These are phyloP conservation scores for Acromyrmex heyeri DNA, from an alignment of 1,140 invertebrate genomes.

Conservation along the genomic window DNA sequence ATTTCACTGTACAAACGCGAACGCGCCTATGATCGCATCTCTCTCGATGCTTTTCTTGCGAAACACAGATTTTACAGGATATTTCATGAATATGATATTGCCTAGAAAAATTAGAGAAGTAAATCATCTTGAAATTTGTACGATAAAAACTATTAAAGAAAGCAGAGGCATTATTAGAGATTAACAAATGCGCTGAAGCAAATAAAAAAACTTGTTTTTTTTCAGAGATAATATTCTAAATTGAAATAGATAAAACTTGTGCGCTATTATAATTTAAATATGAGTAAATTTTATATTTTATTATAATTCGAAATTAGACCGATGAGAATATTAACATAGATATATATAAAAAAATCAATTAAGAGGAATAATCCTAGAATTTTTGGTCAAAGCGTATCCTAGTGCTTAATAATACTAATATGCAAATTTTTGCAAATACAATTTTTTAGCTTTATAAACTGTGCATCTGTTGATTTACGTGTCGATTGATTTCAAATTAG, in stretches of 20 bases:
- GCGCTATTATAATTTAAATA: slow-evolving; percentile 1
- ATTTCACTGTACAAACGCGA: not conserved
- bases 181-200: not conserved
- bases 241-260: not conserved
- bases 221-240: not conserved
- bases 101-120: not conserved
- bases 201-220: slow-evolving; percentile 6
- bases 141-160: not conserved
- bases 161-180: not conserved
- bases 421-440: too few relatives aligned
- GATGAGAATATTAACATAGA: too few relatives aligned
- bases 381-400: too few relatives aligned
- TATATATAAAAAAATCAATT: too few relatives aligned
- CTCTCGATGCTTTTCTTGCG: not conserved
- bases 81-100: not conserved
- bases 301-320: too few relatives aligned
- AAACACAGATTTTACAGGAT: not conserved
- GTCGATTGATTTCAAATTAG: too few relatives aligned
- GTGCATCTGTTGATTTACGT: too few relatives aligned
- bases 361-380: too few relatives aligned
- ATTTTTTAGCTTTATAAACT: too few relatives aligned
- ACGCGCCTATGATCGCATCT: slow-evolving; percentile 13
- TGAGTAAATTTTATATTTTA: too few relatives aligned
- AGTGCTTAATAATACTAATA: too few relatives aligned
- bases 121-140: not conserved